Conservation (phyloP, 2,797 vertebrate genomes). For the Gambelia wislizenii region DNA sequence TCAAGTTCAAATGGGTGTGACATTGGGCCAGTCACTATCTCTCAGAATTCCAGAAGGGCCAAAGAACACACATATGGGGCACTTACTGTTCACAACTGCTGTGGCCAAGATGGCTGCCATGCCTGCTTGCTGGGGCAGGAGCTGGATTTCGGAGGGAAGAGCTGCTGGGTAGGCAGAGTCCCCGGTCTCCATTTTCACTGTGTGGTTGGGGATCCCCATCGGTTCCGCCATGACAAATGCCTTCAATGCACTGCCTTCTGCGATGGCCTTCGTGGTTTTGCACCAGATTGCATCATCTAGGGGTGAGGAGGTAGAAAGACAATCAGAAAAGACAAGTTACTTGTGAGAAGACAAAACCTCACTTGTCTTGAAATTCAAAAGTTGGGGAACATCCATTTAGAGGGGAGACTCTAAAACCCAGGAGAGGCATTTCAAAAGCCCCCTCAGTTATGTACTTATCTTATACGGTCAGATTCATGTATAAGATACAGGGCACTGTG, state of each 20-base stretch:
- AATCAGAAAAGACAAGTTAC: not conserved
- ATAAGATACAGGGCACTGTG: no score
- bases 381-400: no score
- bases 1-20: no score
- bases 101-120: conserved; percentile 98
- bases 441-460: no score
- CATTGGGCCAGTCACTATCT: no score
- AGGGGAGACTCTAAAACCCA: not conserved
- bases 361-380: not conserved
- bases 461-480: no score
- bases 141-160: conserved; percentile 89
- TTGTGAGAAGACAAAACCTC: not conserved
- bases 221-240: conserved; percentile 72
- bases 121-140: conserved; percentile 96
- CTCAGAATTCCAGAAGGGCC: no score
- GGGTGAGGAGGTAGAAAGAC: fast-evolving
- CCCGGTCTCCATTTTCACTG: conserved; percentile 75
- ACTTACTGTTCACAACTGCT: conserved; percentile 95
- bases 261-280: conserved; percentile 83
- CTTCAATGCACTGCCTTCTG: conserved; percentile 75
- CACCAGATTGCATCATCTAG: conserved; percentile 91
- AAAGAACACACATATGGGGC: no score
- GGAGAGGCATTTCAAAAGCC: not conserved
- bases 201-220: conserved; percentile 63
- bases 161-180: conserved; percentile 78